Percentiles rank a stretch among this genome's conserved stretches.
Conservation (phyloP, 2,797 vertebrate species). For the Typhlichthys subterraneus region DNA sequence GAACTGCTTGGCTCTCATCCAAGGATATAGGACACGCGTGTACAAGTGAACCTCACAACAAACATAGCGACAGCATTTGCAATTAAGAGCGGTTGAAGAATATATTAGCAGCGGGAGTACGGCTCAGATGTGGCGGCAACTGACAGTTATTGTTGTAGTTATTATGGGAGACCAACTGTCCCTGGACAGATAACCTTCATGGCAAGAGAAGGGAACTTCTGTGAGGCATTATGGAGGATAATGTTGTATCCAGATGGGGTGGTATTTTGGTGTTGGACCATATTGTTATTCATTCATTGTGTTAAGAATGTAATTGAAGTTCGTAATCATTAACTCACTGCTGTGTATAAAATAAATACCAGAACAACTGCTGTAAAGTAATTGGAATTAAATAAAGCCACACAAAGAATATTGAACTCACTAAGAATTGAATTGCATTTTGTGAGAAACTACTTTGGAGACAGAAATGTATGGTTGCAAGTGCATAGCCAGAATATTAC, state of each 20-base stretch:
- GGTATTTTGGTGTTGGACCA: constrained; percentile 42
- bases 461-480: too few species aligned
- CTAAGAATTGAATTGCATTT: too few species aligned
- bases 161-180: constrained; percentile 75
- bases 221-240: constrained; percentile 69
- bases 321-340: constrained; percentile 34
- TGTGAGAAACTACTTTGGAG: too few species aligned
- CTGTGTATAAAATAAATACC: constrained; percentile 31
- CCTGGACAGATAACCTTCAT: constrained; percentile 76
- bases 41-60: constrained; percentile 49
- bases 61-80: constrained; percentile 62
- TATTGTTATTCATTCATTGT: constrained; percentile 60
- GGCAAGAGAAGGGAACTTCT: constrained; percentile 64
- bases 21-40: constrained; percentile 40
- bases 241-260: constrained; percentile 73
- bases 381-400: constrained; percentile 7
- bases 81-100: constrained; percentile 74
- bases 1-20: constrained; percentile 61
- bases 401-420: background rate
- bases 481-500: too few species aligned
- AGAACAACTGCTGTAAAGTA: constrained; percentile 18
- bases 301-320: constrained; percentile 56
- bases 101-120: constrained; percentile 69
- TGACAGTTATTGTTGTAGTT: constrained; percentile 76
- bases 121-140: constrained; percentile 77